Conservation (phyloP, 2,113 vertebrate species). For the Mohoua ochrocephala region DNA sequence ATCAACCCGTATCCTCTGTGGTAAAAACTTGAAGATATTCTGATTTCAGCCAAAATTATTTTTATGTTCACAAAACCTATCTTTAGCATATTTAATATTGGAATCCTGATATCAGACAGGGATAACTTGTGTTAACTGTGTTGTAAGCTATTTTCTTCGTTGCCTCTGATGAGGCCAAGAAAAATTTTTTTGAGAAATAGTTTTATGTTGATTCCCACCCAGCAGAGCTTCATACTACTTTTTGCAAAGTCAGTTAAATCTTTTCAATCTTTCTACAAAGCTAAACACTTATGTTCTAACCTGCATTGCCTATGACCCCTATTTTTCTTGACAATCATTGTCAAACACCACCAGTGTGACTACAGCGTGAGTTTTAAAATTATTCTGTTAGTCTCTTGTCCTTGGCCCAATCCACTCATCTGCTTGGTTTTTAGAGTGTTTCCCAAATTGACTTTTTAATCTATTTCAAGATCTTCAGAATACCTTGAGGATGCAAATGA, state of each 20-base stretch:
- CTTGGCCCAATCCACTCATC: not conserved
- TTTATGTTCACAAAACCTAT: not conserved
- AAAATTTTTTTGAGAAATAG: not conserved
- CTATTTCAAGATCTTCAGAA: not conserved
- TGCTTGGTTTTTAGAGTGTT: not conserved
- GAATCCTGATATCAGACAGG: not conserved
- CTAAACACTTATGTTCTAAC: not conserved
- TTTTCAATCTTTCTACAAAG: not conserved
- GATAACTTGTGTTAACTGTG: not conserved
- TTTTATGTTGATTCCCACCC: not conserved
- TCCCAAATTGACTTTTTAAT: not conserved
- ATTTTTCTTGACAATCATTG: not conserved
- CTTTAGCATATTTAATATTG: not conserved
- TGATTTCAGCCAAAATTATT: not conserved
- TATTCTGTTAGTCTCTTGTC: not conserved
- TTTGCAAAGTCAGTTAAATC: not conserved
- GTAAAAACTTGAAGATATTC: not conserved
- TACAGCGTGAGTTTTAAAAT: not conserved
- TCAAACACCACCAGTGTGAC: not conserved
- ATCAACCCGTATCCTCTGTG: not conserved
- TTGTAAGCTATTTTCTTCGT: not conserved
- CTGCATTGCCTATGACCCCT: not conserved
- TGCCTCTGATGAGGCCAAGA: not conserved
- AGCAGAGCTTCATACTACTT: not conserved
- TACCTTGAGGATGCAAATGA: not conserved